These are phyloP conservation scores for Andrena chrysosceles DNA, from an alignment of 2,888 invertebrate genomes.

Conservation along the genomic window DNA sequence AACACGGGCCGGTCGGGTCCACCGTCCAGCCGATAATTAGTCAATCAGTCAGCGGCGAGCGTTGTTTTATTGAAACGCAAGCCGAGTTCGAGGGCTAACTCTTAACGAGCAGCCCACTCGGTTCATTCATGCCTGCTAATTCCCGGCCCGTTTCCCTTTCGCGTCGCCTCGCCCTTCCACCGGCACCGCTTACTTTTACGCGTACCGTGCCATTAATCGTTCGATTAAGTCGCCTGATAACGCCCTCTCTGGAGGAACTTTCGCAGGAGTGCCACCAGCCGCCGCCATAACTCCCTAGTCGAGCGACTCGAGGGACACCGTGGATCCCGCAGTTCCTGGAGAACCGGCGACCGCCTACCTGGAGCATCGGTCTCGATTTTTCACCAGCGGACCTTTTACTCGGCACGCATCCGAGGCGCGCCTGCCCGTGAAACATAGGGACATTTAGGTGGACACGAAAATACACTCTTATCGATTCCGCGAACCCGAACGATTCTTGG, in stretches of 20 bases:
- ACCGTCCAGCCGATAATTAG: constrained; percentile 74
- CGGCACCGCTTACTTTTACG: constrained; percentile 67
- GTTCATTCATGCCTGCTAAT: constrained; percentile 57
- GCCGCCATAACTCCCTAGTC: constrained; percentile 61
- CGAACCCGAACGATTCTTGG: constrained; percentile 46
- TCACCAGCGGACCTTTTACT: constrained; percentile 46
- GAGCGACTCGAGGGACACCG: neutral
- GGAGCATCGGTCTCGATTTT: constrained; percentile 58
- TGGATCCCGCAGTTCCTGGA: constrained; percentile 25
- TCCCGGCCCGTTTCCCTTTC: constrained; percentile 49
- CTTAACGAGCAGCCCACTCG: constrained; percentile 68
- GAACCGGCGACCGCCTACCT: constrained; percentile 67
- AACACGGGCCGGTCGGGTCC: constrained; percentile 55
- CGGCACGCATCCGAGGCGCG: constrained; percentile 14
- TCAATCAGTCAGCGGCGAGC: constrained; percentile 74
- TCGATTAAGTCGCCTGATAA: constrained; percentile 77
- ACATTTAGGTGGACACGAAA: constrained; percentile 55
- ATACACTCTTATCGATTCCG: constrained; percentile 59
- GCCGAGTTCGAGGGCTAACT: constrained; percentile 28
- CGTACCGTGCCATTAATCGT: constrained; percentile 75
- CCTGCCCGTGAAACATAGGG: constrained; percentile 33
- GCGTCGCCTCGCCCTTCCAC: constrained; percentile 1
- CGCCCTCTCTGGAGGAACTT: constrained; percentile 53
- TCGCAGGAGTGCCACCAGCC: constrained; percentile 56
- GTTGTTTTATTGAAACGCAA: constrained; percentile 65